Base-by-base conservation (phyloP, 2,888 invertebrate species). In the Leptopilina syphax region DNA sequence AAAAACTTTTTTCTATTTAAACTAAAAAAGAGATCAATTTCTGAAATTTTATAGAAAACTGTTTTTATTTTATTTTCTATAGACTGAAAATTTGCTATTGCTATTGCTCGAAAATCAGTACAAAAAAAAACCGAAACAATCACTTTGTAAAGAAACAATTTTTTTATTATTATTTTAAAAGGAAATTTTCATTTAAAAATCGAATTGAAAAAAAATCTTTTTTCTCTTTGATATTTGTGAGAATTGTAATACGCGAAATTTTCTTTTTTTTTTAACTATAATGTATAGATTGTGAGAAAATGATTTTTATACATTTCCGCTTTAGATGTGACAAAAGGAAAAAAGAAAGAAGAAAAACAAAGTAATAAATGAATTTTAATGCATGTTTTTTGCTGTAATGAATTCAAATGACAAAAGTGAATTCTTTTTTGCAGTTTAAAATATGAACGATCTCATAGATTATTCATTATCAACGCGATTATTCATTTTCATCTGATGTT, bases 371-470 rank as follows among this genome's bases (percentile, higher is more conserved):
- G 41, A 73, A 73, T 73, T 57, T 57, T 60, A 60, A 41, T 44
- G 57, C 73, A 73, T 57, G 41, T 44, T 57, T 34, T 57, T 73
- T 60, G 57, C 41, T 18, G 73, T 41, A n/a, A 27, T 60, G n/a
- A 73, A 73, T 57, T 73, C 34, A 41, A 34, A 34, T 34, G 34
- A 34, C 34, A 8, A 60, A 73, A 34, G 18, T 57, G 57, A 34
- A 73, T 73, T 73, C 73, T 57, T 73, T 34, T 73, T 50, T n/a
- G 34, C 41, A 41, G 34, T 73, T 50, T 50, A 50, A 73, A 73
- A 60, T 73, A 27, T 73, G 73, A n/a, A 54, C 41, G 73, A 73
- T 73, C 73, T 73, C 73, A 73, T 57, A 73, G n/a, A 44, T 44
- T 44, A 44, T 44, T 44, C 44, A 44, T 44, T 44, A 6, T 44